phyloP scores from a whole-genome alignment of 2,888 invertebrate genomes.

The Dicroscelio sp. region DNA sequence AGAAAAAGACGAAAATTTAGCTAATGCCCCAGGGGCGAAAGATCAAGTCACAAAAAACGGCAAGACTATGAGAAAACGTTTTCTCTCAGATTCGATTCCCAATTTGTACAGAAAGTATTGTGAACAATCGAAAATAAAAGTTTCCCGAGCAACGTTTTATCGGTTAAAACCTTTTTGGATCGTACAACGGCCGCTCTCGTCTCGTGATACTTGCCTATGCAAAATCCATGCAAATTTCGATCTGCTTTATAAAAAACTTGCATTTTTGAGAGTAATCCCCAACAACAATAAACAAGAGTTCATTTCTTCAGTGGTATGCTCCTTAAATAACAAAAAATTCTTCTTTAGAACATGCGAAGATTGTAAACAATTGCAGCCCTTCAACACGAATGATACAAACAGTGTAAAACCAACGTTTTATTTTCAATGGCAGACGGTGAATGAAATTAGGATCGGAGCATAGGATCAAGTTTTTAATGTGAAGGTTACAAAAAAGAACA shows the following conservation, averaged over 20 bases:
- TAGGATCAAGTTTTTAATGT: background rate
- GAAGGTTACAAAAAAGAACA: no score
- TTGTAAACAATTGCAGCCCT: background rate
- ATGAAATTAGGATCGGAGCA: conserved; percentile 8
- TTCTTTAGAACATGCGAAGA: conserved; percentile 20
- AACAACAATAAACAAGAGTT: conserved; percentile 35
- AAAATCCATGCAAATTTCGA: conserved; percentile 57
- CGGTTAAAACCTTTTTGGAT: conserved; percentile 61
- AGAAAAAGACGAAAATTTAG: conserved; percentile 63
- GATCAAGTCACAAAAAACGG: conserved; percentile 50
- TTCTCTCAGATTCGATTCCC: conserved; percentile 49
- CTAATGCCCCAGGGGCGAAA: conserved; percentile 57
- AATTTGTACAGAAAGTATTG: conserved; percentile 64
- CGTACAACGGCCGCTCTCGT: conserved; percentile 28
- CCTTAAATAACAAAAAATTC: background rate
- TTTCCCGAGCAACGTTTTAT: conserved; percentile 55
- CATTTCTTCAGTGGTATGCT: conserved; percentile 39
- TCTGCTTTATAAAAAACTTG: conserved; percentile 44
- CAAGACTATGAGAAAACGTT: conserved; percentile 46
- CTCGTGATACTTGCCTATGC: conserved; percentile 59
- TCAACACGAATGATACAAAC: background rate
- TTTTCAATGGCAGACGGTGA: no score
- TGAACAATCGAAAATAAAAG: no score
- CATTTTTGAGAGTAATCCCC: conserved; percentile 36
- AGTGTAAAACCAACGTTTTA: background rate